phyloP scores from a whole-genome alignment of 2,113 vertebrate species.

The Lepisosteus osseus region DNA sequence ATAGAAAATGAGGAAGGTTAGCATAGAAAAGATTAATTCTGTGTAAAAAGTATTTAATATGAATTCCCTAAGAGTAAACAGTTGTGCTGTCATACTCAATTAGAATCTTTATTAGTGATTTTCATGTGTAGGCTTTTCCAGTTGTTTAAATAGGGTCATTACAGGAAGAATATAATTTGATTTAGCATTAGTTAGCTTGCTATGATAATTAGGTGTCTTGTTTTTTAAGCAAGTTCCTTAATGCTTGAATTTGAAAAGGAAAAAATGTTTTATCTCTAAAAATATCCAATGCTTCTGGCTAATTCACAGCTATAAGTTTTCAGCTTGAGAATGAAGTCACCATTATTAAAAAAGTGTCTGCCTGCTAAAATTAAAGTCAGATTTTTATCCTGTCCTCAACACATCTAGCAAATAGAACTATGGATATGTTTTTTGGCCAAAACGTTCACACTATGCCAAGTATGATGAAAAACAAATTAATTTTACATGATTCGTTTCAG shows the following conservation, averaged over 20 bases:
- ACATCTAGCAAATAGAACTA: too few relatives aligned
- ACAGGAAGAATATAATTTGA: conserved; percentile 25
- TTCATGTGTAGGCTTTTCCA: conserved; percentile 9
- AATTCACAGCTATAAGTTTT: not conserved
- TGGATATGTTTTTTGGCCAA: too few relatives aligned
- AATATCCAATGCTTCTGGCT: not conserved
- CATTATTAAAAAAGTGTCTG: not conserved
- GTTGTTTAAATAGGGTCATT: conserved; percentile 24
- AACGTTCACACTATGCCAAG: too few relatives aligned
- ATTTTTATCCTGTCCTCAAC: not conserved
- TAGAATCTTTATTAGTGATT: conserved; percentile 25
- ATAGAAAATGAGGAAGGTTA: too few relatives aligned
- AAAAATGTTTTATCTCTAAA: not conserved
- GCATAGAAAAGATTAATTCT: too few relatives aligned
- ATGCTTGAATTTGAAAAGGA: not conserved
- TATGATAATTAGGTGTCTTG: conserved; percentile 20
- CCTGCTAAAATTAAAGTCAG: not conserved
- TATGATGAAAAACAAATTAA: too few relatives aligned
- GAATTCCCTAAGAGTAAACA: conserved; percentile 19
- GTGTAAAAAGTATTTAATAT: conserved; percentile 10
- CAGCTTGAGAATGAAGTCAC: not conserved
- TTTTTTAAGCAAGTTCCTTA: not conserved
- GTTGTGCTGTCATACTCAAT: conserved; percentile 20
- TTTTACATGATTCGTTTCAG: too few relatives aligned
- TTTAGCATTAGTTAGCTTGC: conserved; percentile 5